These are phyloP conservation scores for Oostethus manadensis DNA, from an alignment of 2,113 vertebrate species.

Conservation along the genomic window DNA sequence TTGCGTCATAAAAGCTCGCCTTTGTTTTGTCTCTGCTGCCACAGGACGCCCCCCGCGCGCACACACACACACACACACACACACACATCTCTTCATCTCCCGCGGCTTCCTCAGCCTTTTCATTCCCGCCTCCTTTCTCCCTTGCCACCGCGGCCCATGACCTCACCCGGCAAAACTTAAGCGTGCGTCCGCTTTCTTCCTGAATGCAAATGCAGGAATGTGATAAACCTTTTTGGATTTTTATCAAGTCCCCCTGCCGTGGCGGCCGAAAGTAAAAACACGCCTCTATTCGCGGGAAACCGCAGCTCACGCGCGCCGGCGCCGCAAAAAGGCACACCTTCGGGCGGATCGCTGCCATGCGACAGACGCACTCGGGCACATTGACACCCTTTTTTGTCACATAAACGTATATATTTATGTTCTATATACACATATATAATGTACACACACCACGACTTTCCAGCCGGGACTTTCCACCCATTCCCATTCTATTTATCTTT, in stretches of 20 bases:
- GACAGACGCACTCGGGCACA: constrained; percentile 26
- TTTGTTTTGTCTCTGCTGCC: constrained; percentile 58
- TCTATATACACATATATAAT: too few relatives aligned
- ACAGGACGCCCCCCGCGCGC: too few relatives aligned
- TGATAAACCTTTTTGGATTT: constrained; percentile 76
- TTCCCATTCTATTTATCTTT: constrained; percentile 72
- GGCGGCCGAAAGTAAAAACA: constrained; percentile 72
- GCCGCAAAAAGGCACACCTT: constrained; percentile 50
- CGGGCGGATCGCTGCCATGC: constrained; percentile 16
- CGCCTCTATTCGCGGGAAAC: too few relatives aligned
- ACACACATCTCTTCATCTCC: constrained; percentile 65
- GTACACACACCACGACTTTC: constrained; percentile 41
- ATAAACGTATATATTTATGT: constrained; percentile 51
- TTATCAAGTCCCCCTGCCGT: constrained; percentile 76
- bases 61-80: constrained; percentile 30
- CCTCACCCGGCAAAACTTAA: constrained; percentile 60
- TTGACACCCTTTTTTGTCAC: constrained; percentile 15
- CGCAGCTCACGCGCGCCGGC: constrained; percentile 29
- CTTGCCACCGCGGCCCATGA: constrained; percentile 57
- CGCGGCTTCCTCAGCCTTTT: constrained; percentile 58
- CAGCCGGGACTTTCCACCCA: constrained; percentile 72
- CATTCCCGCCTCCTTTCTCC: constrained; percentile 52
- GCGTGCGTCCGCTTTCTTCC: constrained; percentile 59
- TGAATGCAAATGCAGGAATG: constrained; percentile 75
- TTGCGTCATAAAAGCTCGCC: constrained; percentile 39